Base-by-base conservation (phyloP, 2,888 invertebrate genomes). In the Apocheima hispidaria region DNA sequence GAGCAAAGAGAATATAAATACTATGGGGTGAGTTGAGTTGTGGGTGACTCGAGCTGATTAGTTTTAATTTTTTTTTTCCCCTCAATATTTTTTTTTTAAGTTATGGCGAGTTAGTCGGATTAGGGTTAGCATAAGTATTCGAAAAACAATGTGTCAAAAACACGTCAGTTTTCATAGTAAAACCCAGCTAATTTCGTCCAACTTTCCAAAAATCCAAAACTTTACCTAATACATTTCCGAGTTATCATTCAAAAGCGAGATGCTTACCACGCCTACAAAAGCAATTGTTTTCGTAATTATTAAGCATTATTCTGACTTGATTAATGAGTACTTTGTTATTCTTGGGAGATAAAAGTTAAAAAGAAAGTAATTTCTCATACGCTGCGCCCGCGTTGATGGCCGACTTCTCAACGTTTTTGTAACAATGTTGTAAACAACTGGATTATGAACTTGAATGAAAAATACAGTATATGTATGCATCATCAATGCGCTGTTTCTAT, bases 341-440 rank as follows among this genome's bases (percentile, higher is more conserved):
- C 51, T 51, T n/a, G 40, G 28, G 40, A 51, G 51, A 51, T 51
- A 51, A 51, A 40, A 50, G 40, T 28, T 51, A 26, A 51, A 51
- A 51, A 51, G 51, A 51, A 51, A 51, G 51, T 51, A 38, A 51
- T 18, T 51, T 51, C 51, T 51, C 51, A 51, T 50, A 50, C 40
- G 28, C 18, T n/a, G 38, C 23, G 28, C n/a, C 26, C 16, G 50
- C 21, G 35, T 35, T 2, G 18, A n/a, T 38, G 50, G 12, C 50
- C 50, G 50, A 50, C 50, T 50, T 50, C 38, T 33, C 43, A 30
- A 14, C n/a, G 41, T 43, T 49, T 41, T 58, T 48, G 50, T 28
- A 36, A 51, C 26, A 51, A n/a, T n/a, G n/a, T 38, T 51, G 38
- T 51, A 38, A 51, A 51, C 49, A 49, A 48, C 30, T 33, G 48